Conservation (phyloP, 2,113 vertebrate genomes). For the Gallinago undulata region DNA sequence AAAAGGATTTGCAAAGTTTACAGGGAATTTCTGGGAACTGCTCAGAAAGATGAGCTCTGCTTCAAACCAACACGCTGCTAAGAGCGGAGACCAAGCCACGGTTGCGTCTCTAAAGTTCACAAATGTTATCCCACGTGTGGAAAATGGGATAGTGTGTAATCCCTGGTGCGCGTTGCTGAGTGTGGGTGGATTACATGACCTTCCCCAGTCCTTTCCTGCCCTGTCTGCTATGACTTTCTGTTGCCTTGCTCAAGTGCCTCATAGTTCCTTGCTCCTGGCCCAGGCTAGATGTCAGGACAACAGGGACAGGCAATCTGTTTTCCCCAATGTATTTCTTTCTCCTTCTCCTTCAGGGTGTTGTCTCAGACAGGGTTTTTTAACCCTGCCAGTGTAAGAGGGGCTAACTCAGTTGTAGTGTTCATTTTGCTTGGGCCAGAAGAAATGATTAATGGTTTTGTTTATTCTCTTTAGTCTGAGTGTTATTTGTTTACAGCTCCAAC, state of each 20-base stretch:
- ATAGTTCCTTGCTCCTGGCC: background rate
- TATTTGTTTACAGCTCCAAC: background rate
- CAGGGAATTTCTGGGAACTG: background rate
- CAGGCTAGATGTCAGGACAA: background rate
- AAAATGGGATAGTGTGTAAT: background rate
- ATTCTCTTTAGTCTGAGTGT: background rate
- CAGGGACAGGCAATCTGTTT: background rate
- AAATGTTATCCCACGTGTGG: background rate
- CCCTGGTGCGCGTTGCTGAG: accelerated
- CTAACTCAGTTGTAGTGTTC: background rate
- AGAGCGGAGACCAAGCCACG: background rate
- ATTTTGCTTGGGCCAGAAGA: background rate
- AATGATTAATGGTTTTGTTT: background rate
- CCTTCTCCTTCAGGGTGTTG: background rate
- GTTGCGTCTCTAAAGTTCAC: background rate
- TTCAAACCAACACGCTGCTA: background rate
- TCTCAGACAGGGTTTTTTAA: background rate
- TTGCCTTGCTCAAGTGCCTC: background rate
- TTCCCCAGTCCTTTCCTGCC: background rate
- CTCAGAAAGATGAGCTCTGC: background rate
- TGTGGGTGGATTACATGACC: background rate
- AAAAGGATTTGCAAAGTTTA: background rate
- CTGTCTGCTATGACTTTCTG: background rate
- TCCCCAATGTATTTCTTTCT: background rate
- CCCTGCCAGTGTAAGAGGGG: background rate